Conservation (phyloP, 37 sponge, comb jelly and placozoan species). For the Petrosia ficiformis region DNA sequence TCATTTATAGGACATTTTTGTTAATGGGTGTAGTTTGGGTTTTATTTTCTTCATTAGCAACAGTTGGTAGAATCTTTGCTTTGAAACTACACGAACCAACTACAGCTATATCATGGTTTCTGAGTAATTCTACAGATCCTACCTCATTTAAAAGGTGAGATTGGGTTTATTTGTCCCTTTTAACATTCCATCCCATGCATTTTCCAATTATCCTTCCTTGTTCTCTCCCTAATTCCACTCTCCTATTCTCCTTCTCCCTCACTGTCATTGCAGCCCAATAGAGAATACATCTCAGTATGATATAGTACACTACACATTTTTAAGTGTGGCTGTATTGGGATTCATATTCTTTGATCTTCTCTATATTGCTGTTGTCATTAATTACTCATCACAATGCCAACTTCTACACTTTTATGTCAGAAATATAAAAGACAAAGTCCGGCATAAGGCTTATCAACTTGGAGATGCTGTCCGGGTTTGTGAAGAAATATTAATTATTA, state of each 20-base stretch:
- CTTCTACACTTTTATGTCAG: slow-evolving; percentile 25
- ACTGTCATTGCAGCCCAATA: neutral
- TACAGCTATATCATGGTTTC: neutral
- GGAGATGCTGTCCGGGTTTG: slow-evolving; percentile 10
- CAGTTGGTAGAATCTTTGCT: neutral
- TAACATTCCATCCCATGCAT: no score
- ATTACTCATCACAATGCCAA: slow-evolving; percentile 32
- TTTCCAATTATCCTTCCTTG: no score
- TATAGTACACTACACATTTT: slow-evolving; percentile 6
- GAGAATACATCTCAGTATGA: neutral
- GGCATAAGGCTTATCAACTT: neutral
- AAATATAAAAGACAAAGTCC: slow-evolving; percentile 21
- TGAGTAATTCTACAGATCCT: neutral
- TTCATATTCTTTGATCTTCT: slow-evolving; percentile 37
- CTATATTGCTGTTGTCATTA: slow-evolving; percentile 32
- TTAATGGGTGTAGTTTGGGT: neutral
- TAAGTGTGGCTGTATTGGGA: slow-evolving; percentile 13
- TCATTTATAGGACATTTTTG: slow-evolving; percentile 1
- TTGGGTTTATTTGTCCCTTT: no score
- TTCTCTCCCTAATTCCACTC: no score
- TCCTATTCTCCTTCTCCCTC: no score
- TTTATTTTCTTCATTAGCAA: neutral
- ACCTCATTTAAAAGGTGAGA: neutral
- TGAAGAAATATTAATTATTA: neutral
- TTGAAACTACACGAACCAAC: neutral